phyloP scores from a whole-genome alignment of 2,888 invertebrate species.

The Spodoptera picta region DNA sequence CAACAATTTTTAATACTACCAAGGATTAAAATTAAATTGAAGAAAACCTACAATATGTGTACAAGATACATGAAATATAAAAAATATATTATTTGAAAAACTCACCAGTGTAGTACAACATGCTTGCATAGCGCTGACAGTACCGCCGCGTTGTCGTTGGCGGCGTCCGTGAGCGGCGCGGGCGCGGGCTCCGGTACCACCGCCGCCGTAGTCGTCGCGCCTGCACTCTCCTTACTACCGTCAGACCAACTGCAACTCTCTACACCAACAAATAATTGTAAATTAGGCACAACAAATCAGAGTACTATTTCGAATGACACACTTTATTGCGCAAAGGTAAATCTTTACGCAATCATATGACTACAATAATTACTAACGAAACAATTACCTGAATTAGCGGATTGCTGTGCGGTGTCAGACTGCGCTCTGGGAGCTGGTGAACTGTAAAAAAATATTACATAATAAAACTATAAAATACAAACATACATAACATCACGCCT shows the following conservation, averaged over 20 bases:
- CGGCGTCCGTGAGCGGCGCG: conserved; percentile 62
- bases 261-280: conserved; percentile 23
- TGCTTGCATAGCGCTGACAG: conserved; percentile 82
- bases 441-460: conserved; percentile 54
- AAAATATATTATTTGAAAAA: neutral
- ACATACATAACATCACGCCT: no score
- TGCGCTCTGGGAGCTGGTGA: conserved; percentile 78
- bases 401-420: conserved; percentile 75
- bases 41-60: no score
- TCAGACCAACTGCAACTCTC: conserved; percentile 84
- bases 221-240: conserved; percentile 75
- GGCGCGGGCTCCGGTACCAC: conserved; percentile 51
- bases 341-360: no score
- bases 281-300: no score
- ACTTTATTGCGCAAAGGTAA: no score
- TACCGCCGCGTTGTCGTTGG: conserved; percentile 79
- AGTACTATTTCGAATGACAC: no score
- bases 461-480: no score
- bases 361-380: neutral
- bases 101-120: conserved; percentile 76
- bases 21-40: no score
- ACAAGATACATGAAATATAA: no score
- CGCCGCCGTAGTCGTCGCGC: conserved; percentile 45
- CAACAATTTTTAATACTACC: no score
- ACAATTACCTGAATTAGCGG: conserved; percentile 74